Evolutionary conservation across 2,888 invertebrate genomes (phyloP).

Genomic region (Argynnis bischoffii): DNA sequence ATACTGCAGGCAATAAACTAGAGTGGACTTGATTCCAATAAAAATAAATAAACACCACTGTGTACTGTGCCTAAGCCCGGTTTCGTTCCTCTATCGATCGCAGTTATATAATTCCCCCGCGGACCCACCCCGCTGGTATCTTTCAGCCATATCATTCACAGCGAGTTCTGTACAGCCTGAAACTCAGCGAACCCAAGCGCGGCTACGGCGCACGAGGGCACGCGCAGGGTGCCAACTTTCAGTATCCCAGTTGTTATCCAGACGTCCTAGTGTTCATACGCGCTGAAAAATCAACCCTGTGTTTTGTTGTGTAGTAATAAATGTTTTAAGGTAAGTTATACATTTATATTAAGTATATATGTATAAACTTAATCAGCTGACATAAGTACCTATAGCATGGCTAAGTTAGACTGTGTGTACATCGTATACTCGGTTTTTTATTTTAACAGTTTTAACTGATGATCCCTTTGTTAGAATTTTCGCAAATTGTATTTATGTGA

Average conservation of each 20-base stretch:
- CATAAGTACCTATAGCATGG: background rate
- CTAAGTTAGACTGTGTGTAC: too few species aligned
- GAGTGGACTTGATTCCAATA: slow-evolving; percentile 47
- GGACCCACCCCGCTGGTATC: slow-evolving; percentile 48
- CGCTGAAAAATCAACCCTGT: slow-evolving; percentile 44
- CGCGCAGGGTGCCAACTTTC: slow-evolving; percentile 51
- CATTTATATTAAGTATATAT: background rate
- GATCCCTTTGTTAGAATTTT: slow-evolving; percentile 5
- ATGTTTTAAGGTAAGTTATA: slow-evolving; percentile 71
- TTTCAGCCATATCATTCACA: slow-evolving; percentile 63
- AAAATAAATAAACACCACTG: slow-evolving; percentile 47
- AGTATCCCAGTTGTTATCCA: slow-evolving; percentile 64
- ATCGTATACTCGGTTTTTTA: background rate
- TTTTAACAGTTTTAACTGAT: background rate
- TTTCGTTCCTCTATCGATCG: slow-evolving; percentile 69
- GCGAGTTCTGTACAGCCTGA: slow-evolving; percentile 55
- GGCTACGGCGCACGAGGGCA: slow-evolving; percentile 54
- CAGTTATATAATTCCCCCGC: slow-evolving; percentile 65
- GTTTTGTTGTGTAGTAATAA: slow-evolving; percentile 63
- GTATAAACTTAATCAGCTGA: background rate
- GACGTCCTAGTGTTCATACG: slow-evolving; percentile 50
- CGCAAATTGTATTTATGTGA: slow-evolving; percentile 19
- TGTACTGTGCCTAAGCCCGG: slow-evolving; percentile 54
- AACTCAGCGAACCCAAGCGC: slow-evolving; percentile 43
- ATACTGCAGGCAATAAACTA: slow-evolving; percentile 40